These are phyloP conservation scores for Shargacucullia verbasci DNA, from an alignment of 2,888 invertebrate species.

Conservation along the genomic window DNA sequence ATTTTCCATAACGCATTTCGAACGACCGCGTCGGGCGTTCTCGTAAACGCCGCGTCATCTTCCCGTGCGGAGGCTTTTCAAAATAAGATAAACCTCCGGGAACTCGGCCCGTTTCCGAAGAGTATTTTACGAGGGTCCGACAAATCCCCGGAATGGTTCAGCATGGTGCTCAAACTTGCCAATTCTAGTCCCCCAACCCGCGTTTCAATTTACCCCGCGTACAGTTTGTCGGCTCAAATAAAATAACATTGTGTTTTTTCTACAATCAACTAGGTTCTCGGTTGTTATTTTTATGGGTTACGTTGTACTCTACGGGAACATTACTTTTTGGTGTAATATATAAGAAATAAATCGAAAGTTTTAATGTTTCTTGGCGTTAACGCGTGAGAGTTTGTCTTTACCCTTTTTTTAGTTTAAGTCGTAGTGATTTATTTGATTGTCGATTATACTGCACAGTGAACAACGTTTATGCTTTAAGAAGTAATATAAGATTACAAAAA, in stretches of 20 bases:
- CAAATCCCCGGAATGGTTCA: slow-evolving; percentile 74
- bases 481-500: too few relatives aligned
- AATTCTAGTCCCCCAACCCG: slow-evolving; percentile 71
- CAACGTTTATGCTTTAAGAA: too few relatives aligned
- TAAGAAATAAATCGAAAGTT: slow-evolving; percentile 42
- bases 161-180: slow-evolving; percentile 72
- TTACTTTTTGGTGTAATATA: slow-evolving; percentile 49
- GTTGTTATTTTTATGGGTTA: slow-evolving; percentile 71
- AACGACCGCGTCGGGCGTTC: slow-evolving; percentile 41
- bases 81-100: slow-evolving; percentile 75
- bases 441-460: not conserved
- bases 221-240: slow-evolving; percentile 69
- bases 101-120: slow-evolving; percentile 67
- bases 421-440: not conserved
- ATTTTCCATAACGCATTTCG: slow-evolving; percentile 64
- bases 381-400: slow-evolving; percentile 3
- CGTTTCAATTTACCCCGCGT: slow-evolving; percentile 81
- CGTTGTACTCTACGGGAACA: slow-evolving; percentile 56
- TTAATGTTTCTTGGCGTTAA: slow-evolving; percentile 35
- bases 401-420: not conserved
- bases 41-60: slow-evolving; percentile 69
- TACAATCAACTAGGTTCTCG: slow-evolving; percentile 62
- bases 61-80: slow-evolving; percentile 64
- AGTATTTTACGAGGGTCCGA: slow-evolving; percentile 80
- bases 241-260: slow-evolving; percentile 74